Base-by-base conservation (phyloP, 2,888 invertebrate genomes). In the Polyploca ridens region DNA sequence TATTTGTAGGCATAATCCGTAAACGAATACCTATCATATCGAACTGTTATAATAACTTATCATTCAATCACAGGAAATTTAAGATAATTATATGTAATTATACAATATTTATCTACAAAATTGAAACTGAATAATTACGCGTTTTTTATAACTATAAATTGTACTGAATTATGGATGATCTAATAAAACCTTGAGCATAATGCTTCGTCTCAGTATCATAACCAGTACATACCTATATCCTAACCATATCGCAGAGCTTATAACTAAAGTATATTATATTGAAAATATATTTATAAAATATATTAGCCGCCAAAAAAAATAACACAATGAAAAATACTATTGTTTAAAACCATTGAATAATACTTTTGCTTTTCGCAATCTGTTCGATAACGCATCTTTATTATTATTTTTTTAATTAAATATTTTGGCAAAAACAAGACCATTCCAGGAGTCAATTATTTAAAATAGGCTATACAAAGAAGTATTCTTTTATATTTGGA, bases 381-480 rank as follows among this genome's bases (percentile, higher is more conserved):
- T 41, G 65, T 70, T 61, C 67, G 59, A 67, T 64, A 63, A 41
- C 27, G 16, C 8, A 38, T 58, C 14, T 38, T 63, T 38, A 63
- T 16, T 63, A 67, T 69, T 58, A 67, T 63, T 64, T 33, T 71
- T 67, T 33, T 72, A 27, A 27, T 67, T 69, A 65, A 27, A 1
- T 72, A 75, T 71, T 80, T 83, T 84, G 78, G 78, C 79, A 78
- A 44, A 81, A 81, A 80, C 75, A 75, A 83, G 87, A 90, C 90
- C 88, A 90, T 85, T 82, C 80, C 81, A 80, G 81, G 81, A 83
- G 93, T 92, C 93, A 92, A 92, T 92, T 91, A 88, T 82, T 79
- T 81, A 83, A 85, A 84, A 83, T 87, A 89, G 80, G 81, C 82
- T 89, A 84, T 81, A 81, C 76, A 78, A 79, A 77, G 65, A 75